These are phyloP conservation scores for Drosophila mojavensis DNA, from an alignment of 1,140 invertebrate species.

Conservation along the genomic window DNA sequence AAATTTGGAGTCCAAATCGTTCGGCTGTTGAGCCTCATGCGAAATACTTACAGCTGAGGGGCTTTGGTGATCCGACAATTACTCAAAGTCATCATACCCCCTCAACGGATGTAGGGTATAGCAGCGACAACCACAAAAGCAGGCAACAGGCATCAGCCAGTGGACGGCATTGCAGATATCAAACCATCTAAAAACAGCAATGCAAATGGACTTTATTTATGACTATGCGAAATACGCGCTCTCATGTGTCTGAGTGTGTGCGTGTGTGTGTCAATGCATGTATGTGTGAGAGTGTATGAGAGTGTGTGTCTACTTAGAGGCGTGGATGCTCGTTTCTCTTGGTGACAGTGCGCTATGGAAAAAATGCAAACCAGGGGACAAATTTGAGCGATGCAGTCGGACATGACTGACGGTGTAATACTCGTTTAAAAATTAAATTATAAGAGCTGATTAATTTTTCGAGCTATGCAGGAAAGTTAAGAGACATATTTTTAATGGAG, in stretches of 20 bases:
- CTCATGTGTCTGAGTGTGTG: constrained; percentile 9
- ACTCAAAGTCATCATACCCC: too few relatives aligned
- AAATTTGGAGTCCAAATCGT: too few relatives aligned
- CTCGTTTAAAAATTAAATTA: too few relatives aligned
- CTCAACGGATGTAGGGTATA: background rate
- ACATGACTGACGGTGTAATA: too few relatives aligned
- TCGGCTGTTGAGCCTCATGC: background rate
- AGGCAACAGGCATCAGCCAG: constrained; percentile 23
- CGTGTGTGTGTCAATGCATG: background rate
- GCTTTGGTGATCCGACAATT: too few relatives aligned
- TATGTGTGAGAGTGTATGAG: background rate
- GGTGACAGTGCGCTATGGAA: background rate
- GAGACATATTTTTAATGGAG: too few relatives aligned
- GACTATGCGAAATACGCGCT: constrained; percentile 38
- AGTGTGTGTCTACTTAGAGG: background rate
- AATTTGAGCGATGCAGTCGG: too few relatives aligned
- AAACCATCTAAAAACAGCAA: constrained; percentile 53
- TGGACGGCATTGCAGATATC: constrained; percentile 37
- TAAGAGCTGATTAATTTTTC: too few relatives aligned
- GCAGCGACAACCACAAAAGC: constrained; percentile 19
- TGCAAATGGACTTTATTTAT: constrained; percentile 71
- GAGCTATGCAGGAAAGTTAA: too few relatives aligned
- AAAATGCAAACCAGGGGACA: background rate
- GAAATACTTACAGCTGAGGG: too few relatives aligned
- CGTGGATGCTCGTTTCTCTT: constrained; percentile 1